A percentile compares a stretch with the other conserved stretches of the same genome.
Evolutionary conservation across 2,888 invertebrate genomes (phyloP).

Genomic region (Antitype chi): DNA sequence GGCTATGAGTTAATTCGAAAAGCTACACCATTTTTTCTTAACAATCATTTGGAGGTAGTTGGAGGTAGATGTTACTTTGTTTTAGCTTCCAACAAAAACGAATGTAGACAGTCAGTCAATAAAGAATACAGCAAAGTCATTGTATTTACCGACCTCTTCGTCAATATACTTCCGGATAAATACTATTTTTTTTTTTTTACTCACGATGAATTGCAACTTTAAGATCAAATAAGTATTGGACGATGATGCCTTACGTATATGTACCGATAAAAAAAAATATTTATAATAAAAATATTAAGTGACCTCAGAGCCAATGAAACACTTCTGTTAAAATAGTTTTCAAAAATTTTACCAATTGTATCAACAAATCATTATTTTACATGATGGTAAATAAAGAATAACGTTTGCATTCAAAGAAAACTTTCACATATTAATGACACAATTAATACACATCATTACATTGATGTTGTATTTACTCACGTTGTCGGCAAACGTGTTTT

Average conservation of each 20-base stretch:
- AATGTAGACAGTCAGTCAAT: neutral
- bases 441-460: constrained; percentile 1
- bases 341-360: neutral
- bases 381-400: neutral
- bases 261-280: no score
- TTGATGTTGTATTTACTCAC: neutral
- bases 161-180: neutral
- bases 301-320: neutral
- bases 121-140: constrained; percentile 7
- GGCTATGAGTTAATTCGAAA: neutral
- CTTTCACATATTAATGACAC: constrained; percentile 2
- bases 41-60: neutral
- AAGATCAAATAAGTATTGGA: neutral
- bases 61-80: neutral
- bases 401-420: neutral
- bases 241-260: neutral
- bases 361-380: neutral
- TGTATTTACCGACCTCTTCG: neutral
- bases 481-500: neutral
- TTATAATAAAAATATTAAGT: neutral
- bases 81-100: neutral
- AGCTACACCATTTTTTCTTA: neutral
- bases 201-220: constrained; percentile 11
- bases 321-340: neutral
- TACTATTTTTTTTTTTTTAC: neutral